Base-by-base conservation (phyloP, 2,797 vertebrate genomes). In the Coilia nasus region DNA sequence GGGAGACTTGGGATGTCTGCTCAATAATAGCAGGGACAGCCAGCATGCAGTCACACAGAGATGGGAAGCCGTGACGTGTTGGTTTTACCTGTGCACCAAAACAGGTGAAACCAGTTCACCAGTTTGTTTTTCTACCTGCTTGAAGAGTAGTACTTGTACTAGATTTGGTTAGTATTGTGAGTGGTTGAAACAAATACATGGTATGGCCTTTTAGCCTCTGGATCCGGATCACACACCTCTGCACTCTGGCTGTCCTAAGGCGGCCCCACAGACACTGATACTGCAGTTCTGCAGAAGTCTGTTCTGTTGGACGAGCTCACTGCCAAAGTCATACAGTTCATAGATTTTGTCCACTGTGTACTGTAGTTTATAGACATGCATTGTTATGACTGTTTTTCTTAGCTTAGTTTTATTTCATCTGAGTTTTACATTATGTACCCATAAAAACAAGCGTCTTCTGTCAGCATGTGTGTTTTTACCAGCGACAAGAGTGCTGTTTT, bases 391-490 rank as follows among this genome's bases (percentile, higher is more conserved):
- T 15, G 12, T 71, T 31, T 3, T 71, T 12, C 12, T 75, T 7
- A 1, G 25, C 15, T 5, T 19, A 46, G 46, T 85, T 60, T 41
- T 44, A 56, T 60, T 83, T 23, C 75, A 81, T 62, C 62, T 85
- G 86, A 31, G 54, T 47, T 87, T 84, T 75, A 82, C 14, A 75
- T 75, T 75, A 75, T 35, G 67, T 4, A 10, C 2, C 23, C 23
- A 67, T 28, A 28, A 31, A 31, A 28, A 31, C 12, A 14, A 28
- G 62, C 62, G 31, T 67, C 62, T 25, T 75, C 3, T 75, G 31
- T 75, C 64, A 71, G 64, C 28, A 17, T 5, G 64, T 1, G 64
- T 5, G 14, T 28, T 28, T 31, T 4, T 17, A 14, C 12, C 28
- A 35, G 28, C 28, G 11, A 14, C 5, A 3, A 71, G 25, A 31